Base-by-base conservation (phyloP, 2,113 vertebrate genomes). In the Gymnogyps californianus region DNA sequence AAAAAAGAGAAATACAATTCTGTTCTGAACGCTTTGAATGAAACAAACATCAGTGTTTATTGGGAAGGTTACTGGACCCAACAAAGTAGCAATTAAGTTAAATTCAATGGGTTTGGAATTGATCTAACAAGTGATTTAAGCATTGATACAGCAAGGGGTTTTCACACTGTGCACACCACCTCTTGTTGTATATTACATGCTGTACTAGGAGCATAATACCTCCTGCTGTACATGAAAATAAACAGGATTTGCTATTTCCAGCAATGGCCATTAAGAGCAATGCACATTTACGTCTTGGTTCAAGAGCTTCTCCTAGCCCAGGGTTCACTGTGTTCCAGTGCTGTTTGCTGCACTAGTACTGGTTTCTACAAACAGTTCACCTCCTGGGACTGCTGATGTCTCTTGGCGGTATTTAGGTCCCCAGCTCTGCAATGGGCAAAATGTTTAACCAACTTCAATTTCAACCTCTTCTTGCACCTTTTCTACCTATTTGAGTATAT, bases 221-320 rank as follows among this genome's bases (percentile, higher is more conserved):
- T 86, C 67, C 46, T 93, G 36, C 44, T 46, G 22, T 20, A 31
- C 36, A 29, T 47, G 76, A 87, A 77, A 61, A 89, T 42, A 49
- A 66, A 14, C 21, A 70, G 51, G 46, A 86, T 78, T 84, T 95
- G 29, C 55, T 71, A 24, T 67, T 55, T 76, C 47, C 38, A 87
- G 29, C 69, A 92, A 19, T 4, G 46, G 38, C 51, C 38, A 84
- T 62, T 71, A 55, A 64, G 18, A 91, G 34, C 54, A 85, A 82
- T 17, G 36, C 69, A 67, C 22, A 32, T 26, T 31, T 42, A 34
- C 0, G 0, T 28, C 2, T 10, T 5, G 5, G 18, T n/a, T 71
- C 28, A 31, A 46, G 62, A 51, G 66, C 3, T 83, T 55, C 12
- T 88, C 51, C 49, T 64, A 2, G 0, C 15, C 6, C n/a, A n/a